Percentiles rank a stretch among this genome's conserved stretches.
Conservation (phyloP, 2,113 vertebrate genomes). For the Forbesichthys agassizii region DNA sequence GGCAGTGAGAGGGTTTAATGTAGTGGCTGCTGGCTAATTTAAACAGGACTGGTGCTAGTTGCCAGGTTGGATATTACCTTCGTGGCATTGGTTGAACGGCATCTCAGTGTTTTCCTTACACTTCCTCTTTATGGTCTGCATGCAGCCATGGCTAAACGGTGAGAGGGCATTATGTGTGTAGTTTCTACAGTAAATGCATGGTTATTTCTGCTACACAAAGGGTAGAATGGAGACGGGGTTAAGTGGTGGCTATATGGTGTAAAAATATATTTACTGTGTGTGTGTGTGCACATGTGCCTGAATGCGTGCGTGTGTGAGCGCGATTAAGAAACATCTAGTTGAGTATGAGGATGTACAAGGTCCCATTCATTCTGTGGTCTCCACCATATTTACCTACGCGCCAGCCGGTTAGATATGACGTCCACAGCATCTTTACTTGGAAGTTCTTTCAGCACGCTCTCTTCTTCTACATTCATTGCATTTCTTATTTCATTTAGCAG, state of each 20-base stretch:
- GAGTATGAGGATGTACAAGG: constrained; percentile 64
- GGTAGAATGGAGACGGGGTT: constrained; percentile 23
- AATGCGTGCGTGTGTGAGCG: constrained; percentile 33
- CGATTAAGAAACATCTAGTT: constrained; percentile 52
- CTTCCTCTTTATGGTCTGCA: constrained; percentile 7
- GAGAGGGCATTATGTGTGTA: constrained; percentile 20
- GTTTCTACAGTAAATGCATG: constrained; percentile 46
- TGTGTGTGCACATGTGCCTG: not conserved
- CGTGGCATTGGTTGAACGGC: constrained; percentile 10
- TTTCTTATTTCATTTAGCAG: constrained; percentile 22
- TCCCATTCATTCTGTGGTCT: constrained; percentile 64
- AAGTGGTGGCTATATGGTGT: constrained; percentile 32
- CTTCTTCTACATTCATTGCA: constrained; percentile 3
- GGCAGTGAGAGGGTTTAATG: constrained; percentile 4
- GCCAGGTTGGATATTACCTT: constrained; percentile 20
- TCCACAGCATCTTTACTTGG: constrained; percentile 47
- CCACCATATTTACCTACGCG: constrained; percentile 55
- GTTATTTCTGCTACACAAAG: constrained; percentile 44
- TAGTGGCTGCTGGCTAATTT: not conserved
- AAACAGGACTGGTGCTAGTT: constrained; percentile 12
- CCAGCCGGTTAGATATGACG: constrained; percentile 56
- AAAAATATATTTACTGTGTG: constrained; percentile 53
- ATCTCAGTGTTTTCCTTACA: constrained; percentile 21
- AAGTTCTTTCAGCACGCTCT: constrained; percentile 3
- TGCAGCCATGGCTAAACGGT: not conserved